Conservation (phyloP, 2,797 vertebrate genomes). For the Syngnathus acus region DNA sequence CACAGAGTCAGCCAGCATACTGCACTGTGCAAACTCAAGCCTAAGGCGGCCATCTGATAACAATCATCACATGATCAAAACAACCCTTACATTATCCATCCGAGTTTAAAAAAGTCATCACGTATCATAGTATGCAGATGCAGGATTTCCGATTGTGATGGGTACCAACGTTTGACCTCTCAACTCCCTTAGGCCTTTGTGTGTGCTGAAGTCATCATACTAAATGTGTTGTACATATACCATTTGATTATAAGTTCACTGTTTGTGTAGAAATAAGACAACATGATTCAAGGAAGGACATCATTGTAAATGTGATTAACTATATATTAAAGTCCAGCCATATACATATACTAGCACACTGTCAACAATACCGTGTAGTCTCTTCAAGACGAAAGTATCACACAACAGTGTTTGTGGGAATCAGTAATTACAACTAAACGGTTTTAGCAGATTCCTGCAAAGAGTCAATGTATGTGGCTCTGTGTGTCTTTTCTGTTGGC, state of each 20-base stretch:
- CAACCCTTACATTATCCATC: neutral
- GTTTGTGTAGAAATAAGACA: too few relatives aligned
- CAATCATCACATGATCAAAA: slow-evolving; percentile 39
- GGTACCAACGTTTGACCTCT: neutral
- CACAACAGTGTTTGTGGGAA: slow-evolving; percentile 4
- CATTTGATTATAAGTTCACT: too few relatives aligned
- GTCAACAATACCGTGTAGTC: neutral
- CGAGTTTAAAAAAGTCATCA: too few relatives aligned
- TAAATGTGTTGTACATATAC: neutral
- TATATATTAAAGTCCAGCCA: too few relatives aligned
- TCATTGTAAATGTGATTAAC: too few relatives aligned
- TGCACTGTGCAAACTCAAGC: slow-evolving; percentile 42
- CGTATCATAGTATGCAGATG: neutral
- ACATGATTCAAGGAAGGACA: too few relatives aligned
- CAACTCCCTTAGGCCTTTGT: neutral
- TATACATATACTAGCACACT: too few relatives aligned
- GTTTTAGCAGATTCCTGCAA: slow-evolving; percentile 37
- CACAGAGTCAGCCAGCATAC: slow-evolving; percentile 34
- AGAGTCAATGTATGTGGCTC: slow-evolving; percentile 13
- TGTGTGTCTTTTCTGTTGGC: slow-evolving; percentile 52
- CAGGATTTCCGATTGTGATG: too few relatives aligned
- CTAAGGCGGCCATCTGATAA: slow-evolving; percentile 48
- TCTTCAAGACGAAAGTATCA: neutral
- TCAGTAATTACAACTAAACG: slow-evolving; percentile 25
- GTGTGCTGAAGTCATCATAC: neutral